Conservation (phyloP, 2,113 vertebrate genomes). For the Anoplopoma fimbria region DNA sequence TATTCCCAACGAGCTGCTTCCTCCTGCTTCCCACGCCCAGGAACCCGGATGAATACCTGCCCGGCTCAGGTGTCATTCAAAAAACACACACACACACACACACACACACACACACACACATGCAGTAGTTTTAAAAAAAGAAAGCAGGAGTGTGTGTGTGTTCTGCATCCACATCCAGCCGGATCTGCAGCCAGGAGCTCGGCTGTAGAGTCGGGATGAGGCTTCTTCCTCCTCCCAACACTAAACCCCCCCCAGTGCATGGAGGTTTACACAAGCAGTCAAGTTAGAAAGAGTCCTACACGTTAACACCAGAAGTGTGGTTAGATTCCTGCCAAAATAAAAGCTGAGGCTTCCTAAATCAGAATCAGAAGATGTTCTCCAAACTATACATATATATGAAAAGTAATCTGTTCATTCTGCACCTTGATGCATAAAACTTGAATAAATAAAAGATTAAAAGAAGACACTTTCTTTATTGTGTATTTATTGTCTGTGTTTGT, state of each 20-base stretch:
- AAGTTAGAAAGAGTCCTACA: neutral
- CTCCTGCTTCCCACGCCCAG: slow-evolving; percentile 51
- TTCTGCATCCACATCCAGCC: slow-evolving; percentile 3
- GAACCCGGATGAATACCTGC: slow-evolving; percentile 19
- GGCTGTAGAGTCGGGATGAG: slow-evolving; percentile 25
- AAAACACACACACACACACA: neutral
- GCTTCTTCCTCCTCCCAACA: slow-evolving; percentile 10
- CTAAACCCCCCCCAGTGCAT: slow-evolving; percentile 32
- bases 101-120: neutral
- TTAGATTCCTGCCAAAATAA: slow-evolving; percentile 17
- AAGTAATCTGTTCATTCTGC: too few species aligned
- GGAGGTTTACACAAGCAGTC: neutral
- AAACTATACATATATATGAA: too few species aligned
- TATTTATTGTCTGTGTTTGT: too few species aligned
- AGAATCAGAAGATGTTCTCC: too few species aligned
- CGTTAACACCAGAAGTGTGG: accelerated
- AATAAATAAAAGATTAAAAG: too few species aligned
- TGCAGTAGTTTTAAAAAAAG: neutral
- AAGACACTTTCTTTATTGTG: too few species aligned
- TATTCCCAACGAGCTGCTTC: slow-evolving; percentile 36
- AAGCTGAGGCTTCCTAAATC: neutral
- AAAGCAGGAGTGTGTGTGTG: slow-evolving; percentile 1
- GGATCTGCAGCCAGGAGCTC: slow-evolving; percentile 17
- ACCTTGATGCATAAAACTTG: too few species aligned
- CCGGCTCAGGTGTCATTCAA: slow-evolving; percentile 51